A percentile compares a stretch with the other conserved stretches of the same genome.
These are phyloP conservation scores for Pseudocheirus occidentalis DNA, from an alignment of 2,797 vertebrate genomes.

Conservation along the genomic window DNA sequence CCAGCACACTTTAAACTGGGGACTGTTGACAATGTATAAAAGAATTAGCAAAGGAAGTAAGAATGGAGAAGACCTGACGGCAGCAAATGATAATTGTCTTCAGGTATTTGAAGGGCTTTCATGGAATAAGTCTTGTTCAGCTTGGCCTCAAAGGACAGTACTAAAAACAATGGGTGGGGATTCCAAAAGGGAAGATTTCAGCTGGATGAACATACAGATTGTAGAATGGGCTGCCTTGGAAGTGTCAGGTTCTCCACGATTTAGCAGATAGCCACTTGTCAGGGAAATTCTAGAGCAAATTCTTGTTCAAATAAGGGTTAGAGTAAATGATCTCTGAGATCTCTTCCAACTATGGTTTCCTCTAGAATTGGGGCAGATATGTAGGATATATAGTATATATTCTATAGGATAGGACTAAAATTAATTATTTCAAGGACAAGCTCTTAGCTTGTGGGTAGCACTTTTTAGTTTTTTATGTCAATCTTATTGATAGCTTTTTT, in stretches of 20 bases:
- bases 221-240: not conserved
- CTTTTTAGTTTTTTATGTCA: not conserved
- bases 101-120: not conserved
- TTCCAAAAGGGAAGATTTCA: not conserved
- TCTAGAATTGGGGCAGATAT: not conserved
- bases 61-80: not conserved
- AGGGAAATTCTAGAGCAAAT: not conserved
- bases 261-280: not conserved
- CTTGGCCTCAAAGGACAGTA: not conserved
- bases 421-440: slow-evolving; percentile 12
- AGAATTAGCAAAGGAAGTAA: not conserved
- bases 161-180: not conserved
- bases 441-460: not conserved
- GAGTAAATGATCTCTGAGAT: not conserved
- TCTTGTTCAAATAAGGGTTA: not conserved
- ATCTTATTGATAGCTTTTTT: not conserved
- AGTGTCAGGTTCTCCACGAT: not conserved
- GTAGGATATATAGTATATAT: not conserved
- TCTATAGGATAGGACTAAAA: not conserved
- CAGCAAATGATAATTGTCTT: not conserved
- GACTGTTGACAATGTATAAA: not conserved
- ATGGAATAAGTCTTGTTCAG: not conserved
- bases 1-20: not conserved
- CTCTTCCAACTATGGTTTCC: not conserved
- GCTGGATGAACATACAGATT: not conserved